Evolutionary conservation across 2,113 vertebrate species (phyloP).

Genomic region (Miniopterus natalensis): DNA sequence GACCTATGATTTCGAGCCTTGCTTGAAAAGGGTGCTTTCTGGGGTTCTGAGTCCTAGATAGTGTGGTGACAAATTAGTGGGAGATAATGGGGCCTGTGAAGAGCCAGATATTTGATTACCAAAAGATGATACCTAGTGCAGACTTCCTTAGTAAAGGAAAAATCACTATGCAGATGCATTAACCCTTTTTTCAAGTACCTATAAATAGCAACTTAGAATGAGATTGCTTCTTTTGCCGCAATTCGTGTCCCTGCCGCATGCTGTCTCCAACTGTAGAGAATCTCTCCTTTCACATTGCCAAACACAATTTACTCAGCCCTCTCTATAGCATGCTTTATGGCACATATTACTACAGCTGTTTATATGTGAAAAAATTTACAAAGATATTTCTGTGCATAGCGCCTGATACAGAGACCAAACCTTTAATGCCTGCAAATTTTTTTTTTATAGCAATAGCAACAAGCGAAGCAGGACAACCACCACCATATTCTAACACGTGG

Average conservation of each 20-base stretch:
- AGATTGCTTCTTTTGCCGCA: constrained; percentile 19
- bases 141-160: background rate
- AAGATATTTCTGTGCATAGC: constrained; percentile 72
- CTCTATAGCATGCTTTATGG: constrained; percentile 79
- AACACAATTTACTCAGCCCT: constrained; percentile 64
- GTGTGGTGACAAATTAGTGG: background rate
- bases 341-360: constrained; percentile 39
- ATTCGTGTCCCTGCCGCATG: background rate
- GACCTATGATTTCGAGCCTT: background rate
- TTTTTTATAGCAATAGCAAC: constrained; percentile 85
- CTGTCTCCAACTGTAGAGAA: constrained; percentile 36
- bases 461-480: constrained; percentile 84
- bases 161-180: background rate
- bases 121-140: background rate
- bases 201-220: constrained; percentile 34
- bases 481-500: constrained; percentile 82
- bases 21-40: background rate
- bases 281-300: constrained; percentile 53
- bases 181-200: background rate
- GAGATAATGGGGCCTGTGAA: background rate
- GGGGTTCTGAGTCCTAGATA: background rate
- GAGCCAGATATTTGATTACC: background rate
- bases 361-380: constrained; percentile 59
- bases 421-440: constrained; percentile 79
- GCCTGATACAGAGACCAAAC: constrained; percentile 81